Evolutionary conservation across 1,140 invertebrate genomes (phyloP).

Genomic region (Calliopsis andreniformis): DNA sequence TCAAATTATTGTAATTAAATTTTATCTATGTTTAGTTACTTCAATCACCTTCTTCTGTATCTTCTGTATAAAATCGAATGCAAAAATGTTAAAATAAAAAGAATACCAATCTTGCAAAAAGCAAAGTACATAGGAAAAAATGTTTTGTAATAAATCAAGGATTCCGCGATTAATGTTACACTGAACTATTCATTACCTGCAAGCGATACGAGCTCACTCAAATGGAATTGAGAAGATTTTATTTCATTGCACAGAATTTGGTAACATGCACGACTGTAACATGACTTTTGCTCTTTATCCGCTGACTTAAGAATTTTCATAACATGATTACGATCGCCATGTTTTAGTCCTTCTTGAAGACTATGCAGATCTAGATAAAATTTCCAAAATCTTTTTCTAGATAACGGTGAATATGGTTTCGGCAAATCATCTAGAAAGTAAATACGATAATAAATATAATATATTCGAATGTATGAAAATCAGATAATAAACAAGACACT

Average conservation of each 20-base stretch:
- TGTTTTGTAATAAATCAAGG: neutral
- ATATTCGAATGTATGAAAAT: neutral
- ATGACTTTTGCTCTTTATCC: slow-evolving; percentile 9
- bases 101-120: neutral
- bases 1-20: neutral
- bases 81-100: neutral
- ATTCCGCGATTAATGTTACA: neutral
- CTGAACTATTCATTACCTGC: slow-evolving; percentile 65
- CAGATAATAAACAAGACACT: neutral
- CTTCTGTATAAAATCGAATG: neutral
- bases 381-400: slow-evolving; percentile 56
- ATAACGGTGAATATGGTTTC: slow-evolving; percentile 30
- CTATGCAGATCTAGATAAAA: slow-evolving; percentile 56
- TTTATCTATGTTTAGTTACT: neutral
- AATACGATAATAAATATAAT: neutral
- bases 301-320: slow-evolving; percentile 56
- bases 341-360: slow-evolving; percentile 56
- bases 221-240: slow-evolving; percentile 48
- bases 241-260: slow-evolving; percentile 62
- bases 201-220: slow-evolving; percentile 58
- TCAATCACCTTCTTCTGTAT: neutral
- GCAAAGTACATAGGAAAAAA: neutral
- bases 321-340: slow-evolving; percentile 65
- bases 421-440: slow-evolving; percentile 54
- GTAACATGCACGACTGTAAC: slow-evolving; percentile 59